phyloP scores from a whole-genome alignment of 1,140 invertebrate species.

The Charaxes varanes region DNA sequence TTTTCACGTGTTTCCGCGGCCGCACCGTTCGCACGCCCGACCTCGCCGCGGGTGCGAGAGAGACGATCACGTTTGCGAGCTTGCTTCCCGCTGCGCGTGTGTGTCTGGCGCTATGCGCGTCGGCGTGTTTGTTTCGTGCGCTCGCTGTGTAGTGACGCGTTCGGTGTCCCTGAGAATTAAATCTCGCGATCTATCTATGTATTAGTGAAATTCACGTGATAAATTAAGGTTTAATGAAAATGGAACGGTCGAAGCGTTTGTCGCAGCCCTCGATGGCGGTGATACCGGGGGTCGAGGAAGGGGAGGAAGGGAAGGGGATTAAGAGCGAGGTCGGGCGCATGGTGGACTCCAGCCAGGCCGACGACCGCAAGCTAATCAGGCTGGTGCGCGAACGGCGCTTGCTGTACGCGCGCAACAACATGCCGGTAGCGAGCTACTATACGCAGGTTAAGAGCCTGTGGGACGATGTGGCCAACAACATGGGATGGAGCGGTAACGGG shows the following conservation, averaged over 20 bases:
- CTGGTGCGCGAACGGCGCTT: conserved; percentile 48
- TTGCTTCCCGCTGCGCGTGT: conserved; percentile 52
- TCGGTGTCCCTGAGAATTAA: too few relatives aligned
- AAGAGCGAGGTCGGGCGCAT: conserved; percentile 34
- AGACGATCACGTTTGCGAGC: conserved; percentile 36
- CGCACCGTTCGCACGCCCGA: conserved; percentile 24
- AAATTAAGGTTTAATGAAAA: too few relatives aligned
- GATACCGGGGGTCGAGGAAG: conserved; percentile 6
- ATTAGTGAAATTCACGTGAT: too few relatives aligned
- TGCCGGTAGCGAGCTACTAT: conserved; percentile 62
- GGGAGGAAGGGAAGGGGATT: conserved; percentile 1
- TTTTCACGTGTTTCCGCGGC: conserved; percentile 37
- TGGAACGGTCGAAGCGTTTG: conserved; percentile 14
- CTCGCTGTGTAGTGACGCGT: conserved; percentile 42
- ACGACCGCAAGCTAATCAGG: conserved; percentile 52
- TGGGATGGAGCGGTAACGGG: conserved; percentile 63
- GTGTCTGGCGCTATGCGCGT: conserved; percentile 56
- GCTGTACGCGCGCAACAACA: conserved; percentile 58
- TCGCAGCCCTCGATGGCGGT: conserved; percentile 6
- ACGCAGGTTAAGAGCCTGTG: conserved; percentile 47
- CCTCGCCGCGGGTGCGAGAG: conserved; percentile 31
- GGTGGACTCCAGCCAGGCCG: conserved; percentile 55
- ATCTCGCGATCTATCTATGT: too few relatives aligned
- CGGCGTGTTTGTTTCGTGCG: conserved; percentile 38
- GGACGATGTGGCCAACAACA: conserved; percentile 45